Evolutionary conservation across 2,888 invertebrate genomes (phyloP), one percentile per base, ranked within the genome.

Genomic region (Mythimna impura): DNA sequence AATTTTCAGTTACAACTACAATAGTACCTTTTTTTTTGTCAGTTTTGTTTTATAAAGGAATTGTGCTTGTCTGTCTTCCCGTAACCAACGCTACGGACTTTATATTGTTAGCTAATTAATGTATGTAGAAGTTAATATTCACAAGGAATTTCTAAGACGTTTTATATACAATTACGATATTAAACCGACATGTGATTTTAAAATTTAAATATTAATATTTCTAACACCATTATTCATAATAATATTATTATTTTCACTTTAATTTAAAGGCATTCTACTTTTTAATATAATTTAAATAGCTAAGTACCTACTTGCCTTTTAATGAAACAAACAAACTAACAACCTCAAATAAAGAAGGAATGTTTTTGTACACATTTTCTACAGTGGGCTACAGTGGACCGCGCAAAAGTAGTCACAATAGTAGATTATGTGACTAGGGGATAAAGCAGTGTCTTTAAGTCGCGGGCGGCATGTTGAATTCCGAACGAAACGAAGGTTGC

Each of bases 191-290:
- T 40, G 4, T 22, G 3, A 30, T 62, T 43, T 36, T 58, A 22
- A 30, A 52, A 7, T 43, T 22, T 10, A 43, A 43, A 14, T 9
- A 50, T 52, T 71, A 50, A 71, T 55, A 61, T n/a, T 14, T 7
- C 12, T 73, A 47, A 54, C 30, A 63, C 36, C 2, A 55, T 64
- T 43, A 73, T 57, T 68, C 43, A 74, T 36, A 30, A 50, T 58
- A 30, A 40, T n/a, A 40, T 60, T 30, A 34, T 67, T 17, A 63
- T 30, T 52, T 66, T 67, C 47, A 67, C 40, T 47, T 72, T 55
- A 54, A 74, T 74, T 74, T 36, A 65, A 75, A 73, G 65, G 65
- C 76, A 76, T 58, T 66, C 57, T 73, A 76, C 40, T 36, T 43
- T 40, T 50, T 73, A 36, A 55, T 47, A 34, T 20, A 40, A 72